phyloP scores from a whole-genome alignment of 2,888 invertebrate genomes.

The Protonemura montana region DNA sequence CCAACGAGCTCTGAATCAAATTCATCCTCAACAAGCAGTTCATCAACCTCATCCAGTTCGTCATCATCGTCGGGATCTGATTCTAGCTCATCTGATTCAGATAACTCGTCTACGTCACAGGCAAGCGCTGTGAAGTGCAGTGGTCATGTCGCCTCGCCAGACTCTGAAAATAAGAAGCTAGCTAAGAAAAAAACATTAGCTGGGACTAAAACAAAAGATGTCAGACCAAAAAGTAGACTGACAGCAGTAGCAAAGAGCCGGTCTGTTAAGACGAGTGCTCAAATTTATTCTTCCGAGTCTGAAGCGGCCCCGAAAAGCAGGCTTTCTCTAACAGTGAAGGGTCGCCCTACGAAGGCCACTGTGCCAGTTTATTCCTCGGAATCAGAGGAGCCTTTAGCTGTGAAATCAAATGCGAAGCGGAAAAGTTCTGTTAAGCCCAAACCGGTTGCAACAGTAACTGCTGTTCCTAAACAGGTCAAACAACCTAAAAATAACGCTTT shows the following conservation, averaged over 20 bases:
- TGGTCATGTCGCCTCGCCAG: conserved; percentile 50
- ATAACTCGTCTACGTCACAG: conserved; percentile 53
- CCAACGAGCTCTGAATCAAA: conserved; percentile 53
- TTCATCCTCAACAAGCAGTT: conserved; percentile 53
- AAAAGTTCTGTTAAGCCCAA: conserved; percentile 69
- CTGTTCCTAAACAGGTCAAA: conserved; percentile 62
- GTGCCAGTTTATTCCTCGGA: conserved; percentile 67
- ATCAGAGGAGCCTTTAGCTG: conserved; percentile 62
- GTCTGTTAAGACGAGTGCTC: neutral
- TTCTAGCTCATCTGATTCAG: conserved; percentile 55
- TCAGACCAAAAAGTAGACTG: neutral
- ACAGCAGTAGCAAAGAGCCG: neutral
- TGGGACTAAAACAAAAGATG: neutral
- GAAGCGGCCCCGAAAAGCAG: neutral
- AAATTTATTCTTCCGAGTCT: neutral
- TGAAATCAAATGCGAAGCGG: conserved; percentile 60
- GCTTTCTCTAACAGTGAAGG: conserved; percentile 43
- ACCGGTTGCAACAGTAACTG: conserved; percentile 67
- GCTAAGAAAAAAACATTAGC: conserved; percentile 51
- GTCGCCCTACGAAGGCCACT: conserved; percentile 56
- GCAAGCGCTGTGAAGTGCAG: conserved; percentile 52
- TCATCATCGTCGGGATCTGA: conserved; percentile 55
- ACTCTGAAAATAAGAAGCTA: conserved; percentile 51
- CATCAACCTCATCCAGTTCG: conserved; percentile 57
- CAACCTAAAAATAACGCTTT: conserved; percentile 57